Percentiles rank a stretch among this genome's conserved stretches.
These are phyloP conservation scores for Cheilosia vernalis DNA, from an alignment of 2,888 invertebrate species.

Conservation along the genomic window DNA sequence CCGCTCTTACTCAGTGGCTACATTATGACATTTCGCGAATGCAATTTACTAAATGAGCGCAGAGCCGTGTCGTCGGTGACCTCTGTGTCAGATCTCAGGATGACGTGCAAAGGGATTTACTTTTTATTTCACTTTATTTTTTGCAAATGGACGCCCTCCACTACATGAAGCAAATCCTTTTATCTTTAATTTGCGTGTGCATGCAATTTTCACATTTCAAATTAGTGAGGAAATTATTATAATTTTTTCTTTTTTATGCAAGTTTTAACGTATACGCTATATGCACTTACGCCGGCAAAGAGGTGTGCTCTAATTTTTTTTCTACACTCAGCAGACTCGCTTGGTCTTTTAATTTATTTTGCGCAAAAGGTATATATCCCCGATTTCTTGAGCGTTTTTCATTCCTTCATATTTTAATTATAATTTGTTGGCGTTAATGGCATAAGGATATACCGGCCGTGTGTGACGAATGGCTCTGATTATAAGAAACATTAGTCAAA, in stretches of 20 bases:
- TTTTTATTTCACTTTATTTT: slow-evolving; percentile 1
- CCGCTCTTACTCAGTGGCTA: slow-evolving; percentile 45
- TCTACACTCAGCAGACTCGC: not conserved
- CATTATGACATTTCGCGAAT: slow-evolving; percentile 31
- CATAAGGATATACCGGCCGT: slow-evolving; percentile 65
- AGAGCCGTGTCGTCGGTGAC: slow-evolving; percentile 11
- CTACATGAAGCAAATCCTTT: slow-evolving; percentile 26
- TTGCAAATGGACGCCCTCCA: not conserved
- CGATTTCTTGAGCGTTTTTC: slow-evolving; percentile 22
- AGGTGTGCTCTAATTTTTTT: slow-evolving; percentile 56
- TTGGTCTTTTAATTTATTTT: slow-evolving; percentile 73
- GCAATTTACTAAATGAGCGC: slow-evolving; percentile 42
- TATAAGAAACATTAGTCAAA: slow-evolving; percentile 75
- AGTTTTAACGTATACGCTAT: slow-evolving; percentile 23
- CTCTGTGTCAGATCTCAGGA: slow-evolving; percentile 8
- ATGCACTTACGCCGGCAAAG: slow-evolving; percentile 9
- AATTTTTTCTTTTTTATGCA: slow-evolving; percentile 14
- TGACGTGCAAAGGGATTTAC: not conserved
- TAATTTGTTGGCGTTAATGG: slow-evolving; percentile 74
- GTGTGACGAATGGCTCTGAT: slow-evolving; percentile 66
- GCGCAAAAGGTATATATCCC: slow-evolving; percentile 33
- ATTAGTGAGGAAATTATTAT: slow-evolving; percentile 68
- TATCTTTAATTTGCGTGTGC: slow-evolving; percentile 64
- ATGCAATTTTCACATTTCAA: slow-evolving; percentile 70
- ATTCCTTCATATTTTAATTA: slow-evolving; percentile 69